Evolutionary conservation across 2,113 vertebrate species (phyloP).

Genomic region (Cromileptes altivelis): DNA sequence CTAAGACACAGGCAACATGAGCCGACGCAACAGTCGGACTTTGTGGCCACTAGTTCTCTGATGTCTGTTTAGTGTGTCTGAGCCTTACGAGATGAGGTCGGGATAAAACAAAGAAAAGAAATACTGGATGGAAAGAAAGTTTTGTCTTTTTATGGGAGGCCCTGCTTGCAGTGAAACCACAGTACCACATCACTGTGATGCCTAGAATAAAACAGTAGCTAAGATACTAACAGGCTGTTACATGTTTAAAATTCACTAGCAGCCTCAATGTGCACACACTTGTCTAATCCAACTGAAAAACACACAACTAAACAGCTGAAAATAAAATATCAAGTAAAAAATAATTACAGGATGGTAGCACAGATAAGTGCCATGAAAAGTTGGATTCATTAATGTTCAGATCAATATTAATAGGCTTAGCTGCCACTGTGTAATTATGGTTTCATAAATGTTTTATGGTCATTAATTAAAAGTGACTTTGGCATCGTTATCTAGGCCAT

Average conservation of each 20-base stretch:
- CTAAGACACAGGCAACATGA: no score
- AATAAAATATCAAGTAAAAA: constrained; percentile 42
- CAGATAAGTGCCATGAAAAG: constrained; percentile 56
- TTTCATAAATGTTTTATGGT: constrained; percentile 79
- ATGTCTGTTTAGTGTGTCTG: no score
- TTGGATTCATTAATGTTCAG: constrained; percentile 63
- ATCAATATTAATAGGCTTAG: constrained; percentile 80
- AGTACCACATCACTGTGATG: neutral
- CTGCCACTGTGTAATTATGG: constrained; percentile 71
- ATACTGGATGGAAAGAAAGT: neutral
- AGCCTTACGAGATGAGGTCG: neutral
- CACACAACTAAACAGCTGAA: constrained; percentile 15
- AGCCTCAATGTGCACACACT: neutral
- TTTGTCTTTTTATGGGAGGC: neutral
- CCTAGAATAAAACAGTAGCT: neutral
- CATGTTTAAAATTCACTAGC: constrained; percentile 3
- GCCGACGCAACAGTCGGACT: no score
- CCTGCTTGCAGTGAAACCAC: neutral
- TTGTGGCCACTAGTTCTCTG: no score
- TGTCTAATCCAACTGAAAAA: constrained; percentile 15
- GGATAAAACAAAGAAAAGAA: neutral
- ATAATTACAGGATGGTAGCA: constrained; percentile 47
- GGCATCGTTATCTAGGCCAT: constrained; percentile 78
- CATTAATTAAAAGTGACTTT: constrained; percentile 82
- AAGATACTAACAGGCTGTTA: neutral